Percentiles rank a stretch among this genome's conserved stretches.
Evolutionary conservation across 2,797 vertebrate species (phyloP).

Genomic region (Anomalospiza imberbis): DNA sequence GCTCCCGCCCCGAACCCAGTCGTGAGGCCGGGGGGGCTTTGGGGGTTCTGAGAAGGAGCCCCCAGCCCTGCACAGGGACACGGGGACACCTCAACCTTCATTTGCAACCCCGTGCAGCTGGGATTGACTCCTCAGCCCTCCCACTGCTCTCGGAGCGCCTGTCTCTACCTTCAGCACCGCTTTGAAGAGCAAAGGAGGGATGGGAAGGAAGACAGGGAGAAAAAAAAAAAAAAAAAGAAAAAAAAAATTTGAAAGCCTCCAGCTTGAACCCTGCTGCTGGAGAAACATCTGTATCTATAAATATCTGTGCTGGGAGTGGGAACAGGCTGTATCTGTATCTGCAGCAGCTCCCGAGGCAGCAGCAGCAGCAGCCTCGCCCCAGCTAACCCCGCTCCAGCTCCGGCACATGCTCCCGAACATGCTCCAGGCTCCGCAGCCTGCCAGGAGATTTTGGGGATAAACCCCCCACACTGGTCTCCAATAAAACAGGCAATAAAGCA

Average conservation of each 20-base stretch:
- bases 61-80: rapidly evolving
- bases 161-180: background rate
- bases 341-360: conserved; percentile 40
- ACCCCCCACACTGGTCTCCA: rapidly evolving
- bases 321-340: conserved; percentile 55
- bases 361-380: background rate
- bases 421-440: background rate
- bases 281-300: conserved; percentile 64
- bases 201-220: background rate
- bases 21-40: rapidly evolving
- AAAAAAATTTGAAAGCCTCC: background rate
- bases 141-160: background rate
- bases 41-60: background rate
- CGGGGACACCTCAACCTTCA: background rate
- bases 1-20: rapidly evolving
- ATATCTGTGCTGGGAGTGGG: conserved; percentile 6
- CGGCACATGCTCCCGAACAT: background rate
- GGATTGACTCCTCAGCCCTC: background rate
- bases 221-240: background rate
- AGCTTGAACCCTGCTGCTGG: conserved; percentile 25
- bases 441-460: rapidly evolving
- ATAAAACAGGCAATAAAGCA: no score
- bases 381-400: background rate
- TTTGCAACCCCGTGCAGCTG: rapidly evolving
- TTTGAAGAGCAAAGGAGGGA: background rate